A percentile compares a stretch with the other conserved stretches of the same genome.
Conservation (phyloP, 2,888 invertebrate species). For the Tachina fera region DNA sequence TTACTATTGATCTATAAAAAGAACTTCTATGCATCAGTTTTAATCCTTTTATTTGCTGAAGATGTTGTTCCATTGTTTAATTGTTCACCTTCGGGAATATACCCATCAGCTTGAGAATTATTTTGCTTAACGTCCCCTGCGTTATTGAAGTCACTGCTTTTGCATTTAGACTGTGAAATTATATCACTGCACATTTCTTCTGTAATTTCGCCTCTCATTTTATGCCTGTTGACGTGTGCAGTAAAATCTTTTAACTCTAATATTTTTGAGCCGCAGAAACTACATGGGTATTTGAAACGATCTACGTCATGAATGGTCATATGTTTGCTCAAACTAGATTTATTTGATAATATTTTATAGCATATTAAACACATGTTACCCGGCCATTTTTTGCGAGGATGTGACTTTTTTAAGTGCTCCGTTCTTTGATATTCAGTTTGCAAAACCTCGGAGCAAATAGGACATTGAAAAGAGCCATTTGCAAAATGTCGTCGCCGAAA, state of each 20-base stretch:
- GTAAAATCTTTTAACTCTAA: conserved; percentile 17
- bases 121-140: neutral
- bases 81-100: neutral
- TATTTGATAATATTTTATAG: conserved; percentile 10
- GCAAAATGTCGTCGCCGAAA: conserved; percentile 65
- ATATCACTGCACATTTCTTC: neutral
- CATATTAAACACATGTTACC: conserved; percentile 63
- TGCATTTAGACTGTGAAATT: neutral
- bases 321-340: conserved; percentile 21
- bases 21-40: conserved; percentile 1
- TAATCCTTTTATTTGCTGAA: neutral
- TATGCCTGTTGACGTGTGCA: conserved; percentile 5
- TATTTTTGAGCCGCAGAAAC: conserved; percentile 34
- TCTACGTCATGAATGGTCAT: conserved; percentile 54
- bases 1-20: no score
- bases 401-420: conserved; percentile 61
- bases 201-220: conserved; percentile 2
- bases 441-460: conserved; percentile 34
- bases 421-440: conserved; percentile 54
- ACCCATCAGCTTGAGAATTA: neutral
- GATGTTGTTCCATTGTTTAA: conserved; percentile 1
- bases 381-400: conserved; percentile 64
- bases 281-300: conserved; percentile 27
- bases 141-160: neutral
- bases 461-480: conserved; percentile 53